Evolutionary conservation across 2,113 vertebrate species (phyloP).

Genomic region (Prinia subflava): DNA sequence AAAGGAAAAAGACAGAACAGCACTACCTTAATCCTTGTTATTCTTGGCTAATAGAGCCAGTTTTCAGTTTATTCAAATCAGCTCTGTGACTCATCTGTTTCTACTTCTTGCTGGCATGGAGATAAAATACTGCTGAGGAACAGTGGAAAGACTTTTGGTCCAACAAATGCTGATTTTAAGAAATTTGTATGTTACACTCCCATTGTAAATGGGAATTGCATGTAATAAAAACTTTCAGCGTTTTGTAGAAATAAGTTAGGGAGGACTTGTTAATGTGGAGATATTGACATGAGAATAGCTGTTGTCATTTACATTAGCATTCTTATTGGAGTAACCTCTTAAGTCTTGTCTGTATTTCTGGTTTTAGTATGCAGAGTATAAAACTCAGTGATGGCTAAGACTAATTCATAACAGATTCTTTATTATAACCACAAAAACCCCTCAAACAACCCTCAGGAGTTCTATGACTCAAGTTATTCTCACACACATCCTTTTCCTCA

Average conservation of each 20-base stretch:
- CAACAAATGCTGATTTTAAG: neutral
- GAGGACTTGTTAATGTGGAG: neutral
- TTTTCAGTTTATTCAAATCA: slow-evolving; percentile 15
- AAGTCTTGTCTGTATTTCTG: neutral
- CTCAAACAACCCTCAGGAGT: neutral
- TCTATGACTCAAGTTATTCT: neutral
- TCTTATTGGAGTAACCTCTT: neutral
- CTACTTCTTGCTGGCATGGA: slow-evolving; percentile 12
- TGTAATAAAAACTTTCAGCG: neutral
- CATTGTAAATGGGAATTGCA: neutral
- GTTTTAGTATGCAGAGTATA: neutral
- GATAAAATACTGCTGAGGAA: slow-evolving; percentile 8
- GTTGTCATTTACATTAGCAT: neutral
- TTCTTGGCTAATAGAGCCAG: neutral
- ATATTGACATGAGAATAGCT: neutral
- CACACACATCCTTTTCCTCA: neutral
- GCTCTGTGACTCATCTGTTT: slow-evolving; percentile 29
- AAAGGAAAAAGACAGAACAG: neutral
- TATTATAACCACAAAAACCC: neutral
- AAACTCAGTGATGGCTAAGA: neutral
- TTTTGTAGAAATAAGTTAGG: neutral
- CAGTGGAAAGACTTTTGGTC: neutral
- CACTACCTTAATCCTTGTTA: neutral
- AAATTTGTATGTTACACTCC: neutral
- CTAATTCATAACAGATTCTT: neutral